These are phyloP conservation scores for Trachythela sp. DNA, from an alignment of 64 coral and sea anemone species.

Conservation along the genomic window DNA sequence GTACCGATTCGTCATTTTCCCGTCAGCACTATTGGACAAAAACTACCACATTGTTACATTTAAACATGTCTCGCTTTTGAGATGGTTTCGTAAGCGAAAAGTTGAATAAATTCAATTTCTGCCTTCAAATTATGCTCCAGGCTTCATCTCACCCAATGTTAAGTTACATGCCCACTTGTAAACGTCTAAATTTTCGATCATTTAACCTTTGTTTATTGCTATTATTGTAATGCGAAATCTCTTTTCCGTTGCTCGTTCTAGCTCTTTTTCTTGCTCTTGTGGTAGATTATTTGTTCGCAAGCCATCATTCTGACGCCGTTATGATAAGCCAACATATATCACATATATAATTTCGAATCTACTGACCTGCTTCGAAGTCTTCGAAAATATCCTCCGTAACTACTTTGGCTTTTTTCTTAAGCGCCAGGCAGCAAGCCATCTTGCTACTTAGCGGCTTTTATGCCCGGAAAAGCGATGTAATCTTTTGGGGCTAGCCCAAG, in stretches of 20 bases:
- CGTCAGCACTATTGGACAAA: no score
- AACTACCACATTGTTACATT: no score
- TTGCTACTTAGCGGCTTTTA: background rate
- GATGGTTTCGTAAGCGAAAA: background rate
- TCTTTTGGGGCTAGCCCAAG: background rate
- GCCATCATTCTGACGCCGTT: background rate
- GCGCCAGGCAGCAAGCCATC: background rate
- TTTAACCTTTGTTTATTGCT: no score
- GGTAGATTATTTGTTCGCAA: no score
- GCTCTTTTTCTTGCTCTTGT: no score
- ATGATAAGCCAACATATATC: background rate
- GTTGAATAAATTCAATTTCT: background rate
- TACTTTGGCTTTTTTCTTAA: background rate
- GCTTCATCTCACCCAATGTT: background rate
- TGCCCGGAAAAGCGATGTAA: background rate
- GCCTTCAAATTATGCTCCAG: background rate
- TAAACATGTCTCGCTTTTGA: no score
- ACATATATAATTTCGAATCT: background rate
- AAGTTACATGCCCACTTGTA: background rate
- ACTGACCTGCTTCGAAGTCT: background rate
- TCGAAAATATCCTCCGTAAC: slow-evolving; percentile 1
- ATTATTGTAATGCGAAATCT: no score
- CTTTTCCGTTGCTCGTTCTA: no score
- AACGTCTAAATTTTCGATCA: background rate
- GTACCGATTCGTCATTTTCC: no score